Evolutionary conservation across 1,140 invertebrate species (phyloP), one percentile per base, ranked within the genome.

Genomic region (Chymomyza costata): DNA sequence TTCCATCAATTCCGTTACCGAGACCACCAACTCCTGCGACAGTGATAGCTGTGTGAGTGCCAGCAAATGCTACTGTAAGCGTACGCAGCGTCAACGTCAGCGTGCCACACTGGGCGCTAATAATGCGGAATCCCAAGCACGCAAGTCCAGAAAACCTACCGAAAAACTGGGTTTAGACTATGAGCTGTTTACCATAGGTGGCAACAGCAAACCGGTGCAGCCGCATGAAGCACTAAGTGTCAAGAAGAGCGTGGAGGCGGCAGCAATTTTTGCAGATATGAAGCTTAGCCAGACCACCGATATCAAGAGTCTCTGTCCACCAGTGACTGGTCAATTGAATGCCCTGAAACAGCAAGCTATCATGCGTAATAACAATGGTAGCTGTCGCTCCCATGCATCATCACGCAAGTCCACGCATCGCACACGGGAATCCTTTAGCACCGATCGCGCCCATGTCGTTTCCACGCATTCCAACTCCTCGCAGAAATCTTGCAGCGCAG

Each of bases 201-300:
- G 86, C 1, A 86, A 86, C 7, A 82, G 86, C 3, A 85, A 87
- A 58, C 55, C 80, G 25, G 46, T 85, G 5, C 67, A 84, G 30
- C 87, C 90, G 17, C 90, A 91, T 32, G 92, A 94, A 68, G 92
- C 93, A 0, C 86, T 95, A 0, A 93, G 93, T 17, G 93, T 94
- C 6, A 95, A 95, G 83, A 95, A 96, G 82, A 92, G 92, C 7
- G 93, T 94, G 0, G 94, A 96, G 85, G 95, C 95, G 57, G 94
- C 94, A 0, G 94, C 94, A 0, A 86, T 95, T 2, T 95, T 96
- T 80, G 92, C 92, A 0, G 91, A 93, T 74, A 89, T 92, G 28
- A 85, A 85, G 25, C 62, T 86, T 1, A 86, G 84, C 40, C 84
- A 86, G 60, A 85, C 84, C 7, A 86, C 84, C 7, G 84, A 86